Percentiles rank a stretch among this genome's conserved stretches.
Evolutionary conservation across 2,888 invertebrate genomes (phyloP).

Genomic region (Eupithecia subumbrata): DNA sequence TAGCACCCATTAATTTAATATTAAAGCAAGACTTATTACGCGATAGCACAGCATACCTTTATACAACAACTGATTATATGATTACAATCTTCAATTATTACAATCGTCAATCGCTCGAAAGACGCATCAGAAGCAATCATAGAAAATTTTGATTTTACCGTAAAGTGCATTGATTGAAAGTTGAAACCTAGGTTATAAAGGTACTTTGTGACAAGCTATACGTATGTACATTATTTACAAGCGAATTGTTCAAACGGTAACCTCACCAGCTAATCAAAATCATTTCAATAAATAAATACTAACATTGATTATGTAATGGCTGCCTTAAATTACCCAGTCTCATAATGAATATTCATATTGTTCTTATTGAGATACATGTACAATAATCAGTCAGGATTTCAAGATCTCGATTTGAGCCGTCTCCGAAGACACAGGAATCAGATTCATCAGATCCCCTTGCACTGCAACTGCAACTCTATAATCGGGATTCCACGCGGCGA

Average conservation of each 20-base stretch:
- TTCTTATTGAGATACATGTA: constrained; percentile 77
- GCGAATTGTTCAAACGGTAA: constrained; percentile 58
- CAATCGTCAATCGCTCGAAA: background rate
- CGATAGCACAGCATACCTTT: constrained; percentile 44
- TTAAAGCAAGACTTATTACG: constrained; percentile 71
- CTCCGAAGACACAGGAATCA: constrained; percentile 37
- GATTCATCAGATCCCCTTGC: background rate
- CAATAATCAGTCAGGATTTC: constrained; percentile 73
- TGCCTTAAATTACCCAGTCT: constrained; percentile 79
- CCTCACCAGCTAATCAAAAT: constrained; percentile 41
- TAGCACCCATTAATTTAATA: constrained; percentile 81
- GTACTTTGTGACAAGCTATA: constrained; percentile 45
- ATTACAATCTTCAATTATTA: background rate
- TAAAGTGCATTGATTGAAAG: constrained; percentile 6
- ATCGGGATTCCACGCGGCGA: background rate
- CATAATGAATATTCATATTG: constrained; percentile 73
- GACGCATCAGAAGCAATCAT: background rate
- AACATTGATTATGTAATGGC: constrained; percentile 64
- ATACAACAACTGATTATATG: constrained; percentile 29
- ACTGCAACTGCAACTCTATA: background rate
- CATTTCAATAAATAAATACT: constrained; percentile 38
- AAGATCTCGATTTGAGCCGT: constrained; percentile 73
- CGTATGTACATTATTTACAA: constrained; percentile 59
- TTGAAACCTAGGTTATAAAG: constrained; percentile 14
- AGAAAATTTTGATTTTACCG: constrained; percentile 3